These are phyloP conservation scores for Atherinomorus stipes DNA, from an alignment of 2,113 vertebrate genomes.

Conservation along the genomic window DNA sequence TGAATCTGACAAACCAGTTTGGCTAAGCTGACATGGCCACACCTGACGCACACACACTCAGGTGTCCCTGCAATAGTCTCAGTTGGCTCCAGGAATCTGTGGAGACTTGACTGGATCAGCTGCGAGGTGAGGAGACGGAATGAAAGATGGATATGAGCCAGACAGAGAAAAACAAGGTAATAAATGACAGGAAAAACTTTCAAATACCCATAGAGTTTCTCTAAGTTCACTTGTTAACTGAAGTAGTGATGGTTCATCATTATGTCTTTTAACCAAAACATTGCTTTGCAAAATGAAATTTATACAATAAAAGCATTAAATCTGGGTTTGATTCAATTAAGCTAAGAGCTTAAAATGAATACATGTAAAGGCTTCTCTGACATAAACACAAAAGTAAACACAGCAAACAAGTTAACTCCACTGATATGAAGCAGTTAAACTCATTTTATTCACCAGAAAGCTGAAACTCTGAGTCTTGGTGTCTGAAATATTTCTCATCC, in stretches of 20 bases:
- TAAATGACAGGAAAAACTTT: slow-evolving; percentile 7
- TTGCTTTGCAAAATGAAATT: too few species aligned
- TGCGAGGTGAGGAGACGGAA: slow-evolving; percentile 60
- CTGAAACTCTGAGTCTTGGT: background rate
- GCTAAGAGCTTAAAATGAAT: too few species aligned
- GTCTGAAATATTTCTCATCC: slow-evolving; percentile 8
- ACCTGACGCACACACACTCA: slow-evolving; percentile 75
- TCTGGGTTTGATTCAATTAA: too few species aligned
- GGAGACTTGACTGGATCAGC: slow-evolving; percentile 72
- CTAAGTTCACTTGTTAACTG: background rate
- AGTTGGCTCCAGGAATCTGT: slow-evolving; percentile 63
- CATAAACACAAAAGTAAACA: too few species aligned
- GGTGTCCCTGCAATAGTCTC: slow-evolving; percentile 68
- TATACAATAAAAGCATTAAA: too few species aligned
- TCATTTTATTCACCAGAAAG: background rate
- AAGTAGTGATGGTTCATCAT: background rate
- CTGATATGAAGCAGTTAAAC: background rate
- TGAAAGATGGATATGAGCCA: slow-evolving; percentile 59
- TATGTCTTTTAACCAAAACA: too few species aligned
- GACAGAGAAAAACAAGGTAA: slow-evolving; percentile 45
- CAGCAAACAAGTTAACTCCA: too few species aligned
- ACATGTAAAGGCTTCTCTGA: too few species aligned
- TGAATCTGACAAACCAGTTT: slow-evolving; percentile 38
- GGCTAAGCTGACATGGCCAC: slow-evolving; percentile 42
- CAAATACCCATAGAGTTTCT: background rate